phyloP scores from a whole-genome alignment of 2,888 invertebrate genomes.

The Zhuqinia jingwanae region DNA sequence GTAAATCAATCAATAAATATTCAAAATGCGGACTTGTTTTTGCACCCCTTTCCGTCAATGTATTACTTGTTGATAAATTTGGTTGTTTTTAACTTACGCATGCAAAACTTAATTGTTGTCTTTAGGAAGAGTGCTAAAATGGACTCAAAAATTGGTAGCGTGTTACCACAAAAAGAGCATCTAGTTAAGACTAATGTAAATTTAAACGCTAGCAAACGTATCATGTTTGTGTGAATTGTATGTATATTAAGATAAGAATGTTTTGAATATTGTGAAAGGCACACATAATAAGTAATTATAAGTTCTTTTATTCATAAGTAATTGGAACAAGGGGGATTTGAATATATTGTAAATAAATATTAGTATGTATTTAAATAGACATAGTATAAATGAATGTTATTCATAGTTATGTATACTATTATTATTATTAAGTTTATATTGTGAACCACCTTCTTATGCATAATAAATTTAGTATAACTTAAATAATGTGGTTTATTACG shows the following conservation, averaged over 20 bases:
- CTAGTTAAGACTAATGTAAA: background rate
- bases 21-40: background rate
- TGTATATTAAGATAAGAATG: background rate
- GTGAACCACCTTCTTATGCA: no score
- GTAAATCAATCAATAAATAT: slow-evolving; percentile 1
- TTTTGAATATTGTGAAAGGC: background rate
- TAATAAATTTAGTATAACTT: no score
- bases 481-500: no score
- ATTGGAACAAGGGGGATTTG: background rate
- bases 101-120: slow-evolving; percentile 5
- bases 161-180: background rate
- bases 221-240: no score
- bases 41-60: background rate
- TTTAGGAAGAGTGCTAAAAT: background rate
- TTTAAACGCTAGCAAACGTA: no score
- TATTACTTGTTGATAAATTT: background rate
- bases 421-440: no score
- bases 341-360: no score
- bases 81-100: slow-evolving; percentile 18
- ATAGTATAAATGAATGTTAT: no score
- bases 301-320: slow-evolving; percentile 24
- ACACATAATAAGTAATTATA: background rate
- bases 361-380: no score
- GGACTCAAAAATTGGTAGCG: background rate
- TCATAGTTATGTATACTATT: no score